Percentiles rank a stretch among this genome's conserved stretches.
phyloP scores from a whole-genome alignment of 2,113 vertebrate species.

The Cryptotis parvus region DNA sequence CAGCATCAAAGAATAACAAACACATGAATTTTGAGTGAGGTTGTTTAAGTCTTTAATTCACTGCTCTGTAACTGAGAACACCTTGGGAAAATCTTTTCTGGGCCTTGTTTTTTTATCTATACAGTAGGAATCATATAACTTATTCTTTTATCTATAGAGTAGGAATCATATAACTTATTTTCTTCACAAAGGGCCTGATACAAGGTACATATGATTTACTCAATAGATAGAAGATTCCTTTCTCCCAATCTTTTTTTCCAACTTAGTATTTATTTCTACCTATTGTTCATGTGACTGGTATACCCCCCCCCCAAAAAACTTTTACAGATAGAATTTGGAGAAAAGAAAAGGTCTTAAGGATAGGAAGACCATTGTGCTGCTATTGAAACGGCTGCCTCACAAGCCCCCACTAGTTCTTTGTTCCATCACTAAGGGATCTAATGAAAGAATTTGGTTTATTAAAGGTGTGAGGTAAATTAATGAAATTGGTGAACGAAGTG shows the following conservation, averaged over 20 bases:
- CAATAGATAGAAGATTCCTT: background rate
- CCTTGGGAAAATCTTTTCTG: background rate
- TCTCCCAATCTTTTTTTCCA: background rate
- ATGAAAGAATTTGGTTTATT: background rate
- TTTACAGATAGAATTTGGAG: background rate
- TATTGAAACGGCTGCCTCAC: background rate
- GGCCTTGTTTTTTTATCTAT: conserved; percentile 6
- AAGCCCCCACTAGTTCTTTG: background rate
- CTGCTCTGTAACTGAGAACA: background rate
- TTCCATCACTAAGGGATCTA: background rate
- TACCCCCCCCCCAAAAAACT: background rate
- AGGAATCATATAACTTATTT: background rate
- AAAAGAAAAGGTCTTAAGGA: background rate
- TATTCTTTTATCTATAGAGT: background rate
- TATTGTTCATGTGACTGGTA: background rate
- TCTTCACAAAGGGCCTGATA: background rate
- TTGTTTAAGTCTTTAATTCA: conserved; percentile 14
- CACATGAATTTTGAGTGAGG: background rate
- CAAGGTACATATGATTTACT: background rate
- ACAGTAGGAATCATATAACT: background rate
- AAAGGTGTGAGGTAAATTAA: background rate
- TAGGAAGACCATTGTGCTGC: background rate
- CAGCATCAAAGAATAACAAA: conserved; percentile 3
- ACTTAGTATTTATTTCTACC: conserved; percentile 4
- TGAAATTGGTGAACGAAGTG: background rate